These are phyloP conservation scores for Scrobipalpa atriplicella DNA, from an alignment of 2,888 invertebrate species.

Conservation along the genomic window DNA sequence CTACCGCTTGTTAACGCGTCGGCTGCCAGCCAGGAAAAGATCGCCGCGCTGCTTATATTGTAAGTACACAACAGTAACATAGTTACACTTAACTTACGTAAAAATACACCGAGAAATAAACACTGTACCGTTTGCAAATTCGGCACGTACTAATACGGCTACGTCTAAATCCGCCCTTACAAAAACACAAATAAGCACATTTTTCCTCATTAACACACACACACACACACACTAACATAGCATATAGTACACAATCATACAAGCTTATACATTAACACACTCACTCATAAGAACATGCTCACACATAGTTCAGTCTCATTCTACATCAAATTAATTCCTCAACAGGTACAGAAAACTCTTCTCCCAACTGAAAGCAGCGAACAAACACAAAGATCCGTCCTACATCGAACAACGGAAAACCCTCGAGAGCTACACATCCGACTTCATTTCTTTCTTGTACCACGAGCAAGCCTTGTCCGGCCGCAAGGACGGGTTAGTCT, in stretches of 20 bases:
- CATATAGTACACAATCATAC: no score
- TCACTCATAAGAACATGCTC: no score
- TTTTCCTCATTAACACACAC: no score
- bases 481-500: constrained; percentile 56
- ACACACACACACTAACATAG: no score
- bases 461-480: constrained; percentile 54
- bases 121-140: no score
- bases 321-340: neutral
- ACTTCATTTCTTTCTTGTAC: constrained; percentile 67
- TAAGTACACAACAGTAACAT: neutral
- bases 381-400: constrained; percentile 43
- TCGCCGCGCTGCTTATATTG: constrained; percentile 39
- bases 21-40: constrained; percentile 50
- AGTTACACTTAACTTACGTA: neutral
- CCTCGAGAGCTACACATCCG: constrained; percentile 57
- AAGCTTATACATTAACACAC: no score
- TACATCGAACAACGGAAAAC: constrained; percentile 47
- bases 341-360: constrained; percentile 66
- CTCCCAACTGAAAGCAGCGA: constrained; percentile 44
- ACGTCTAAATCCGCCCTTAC: no score
- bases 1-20: constrained; percentile 46
- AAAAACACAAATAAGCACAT: no score
- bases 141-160: no score
- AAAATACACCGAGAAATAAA: no score
- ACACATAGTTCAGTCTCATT: neutral